phyloP scores from a whole-genome alignment of 2,888 invertebrate genomes.

The Drosophila nr. perissopoda region DNA sequence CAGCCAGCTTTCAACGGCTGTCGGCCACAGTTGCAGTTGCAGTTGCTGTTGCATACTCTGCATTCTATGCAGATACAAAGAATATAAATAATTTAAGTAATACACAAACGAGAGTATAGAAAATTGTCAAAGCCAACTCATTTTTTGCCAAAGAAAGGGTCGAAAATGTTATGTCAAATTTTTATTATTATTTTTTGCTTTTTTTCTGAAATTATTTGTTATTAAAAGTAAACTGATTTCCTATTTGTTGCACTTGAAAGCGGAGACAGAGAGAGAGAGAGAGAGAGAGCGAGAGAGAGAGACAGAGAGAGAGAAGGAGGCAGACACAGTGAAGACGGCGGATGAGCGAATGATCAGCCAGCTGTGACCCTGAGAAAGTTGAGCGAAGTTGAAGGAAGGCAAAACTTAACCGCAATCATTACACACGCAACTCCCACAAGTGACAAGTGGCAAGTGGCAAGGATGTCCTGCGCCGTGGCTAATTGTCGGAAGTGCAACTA shows the following conservation, averaged over 20 bases:
- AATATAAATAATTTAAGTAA: too few species aligned
- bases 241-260: background rate
- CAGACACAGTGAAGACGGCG: background rate
- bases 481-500: conserved; percentile 73
- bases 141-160: too few species aligned
- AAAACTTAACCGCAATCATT: conserved; percentile 73
- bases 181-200: background rate
- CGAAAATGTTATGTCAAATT: too few species aligned
- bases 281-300: background rate
- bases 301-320: too few species aligned
- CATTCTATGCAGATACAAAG: background rate
- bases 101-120: too few species aligned
- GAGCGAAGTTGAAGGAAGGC: background rate
- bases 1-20: background rate
- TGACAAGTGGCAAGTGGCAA: conserved; percentile 8
- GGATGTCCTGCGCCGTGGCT: conserved; percentile 44
- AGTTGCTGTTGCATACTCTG: background rate
- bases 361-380: conserved; percentile 76
- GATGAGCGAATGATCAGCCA: conserved; percentile 48
- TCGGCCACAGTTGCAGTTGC: background rate
- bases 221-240: background rate
- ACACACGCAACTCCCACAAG: conserved; percentile 65
- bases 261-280: background rate
- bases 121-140: too few species aligned
- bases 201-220: background rate